Percentiles rank a stretch among this genome's conserved stretches.
Evolutionary conservation across 64 coral and sea anemone genomes (phyloP).

Genomic region (Montipora sp.): DNA sequence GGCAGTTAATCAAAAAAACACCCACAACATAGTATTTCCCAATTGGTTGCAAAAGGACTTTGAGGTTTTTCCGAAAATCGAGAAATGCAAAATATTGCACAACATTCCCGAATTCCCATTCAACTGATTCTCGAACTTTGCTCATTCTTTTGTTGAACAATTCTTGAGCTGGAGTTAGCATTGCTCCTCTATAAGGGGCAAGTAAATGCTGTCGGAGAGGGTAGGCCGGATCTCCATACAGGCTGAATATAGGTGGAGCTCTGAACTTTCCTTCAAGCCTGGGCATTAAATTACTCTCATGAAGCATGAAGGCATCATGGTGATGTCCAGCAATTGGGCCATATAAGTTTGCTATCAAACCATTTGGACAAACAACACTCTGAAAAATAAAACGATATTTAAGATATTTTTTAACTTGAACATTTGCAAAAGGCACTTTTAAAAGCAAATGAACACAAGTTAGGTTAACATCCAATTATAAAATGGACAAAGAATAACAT

Average conservation of each 20-base stretch:
- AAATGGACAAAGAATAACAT: too few species aligned
- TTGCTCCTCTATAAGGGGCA: constrained; percentile 66
- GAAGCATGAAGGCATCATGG: constrained; percentile 81
- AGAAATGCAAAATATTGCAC: constrained; percentile 51
- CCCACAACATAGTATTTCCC: constrained; percentile 59
- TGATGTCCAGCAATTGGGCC: constrained; percentile 66
- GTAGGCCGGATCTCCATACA: constrained; percentile 80
- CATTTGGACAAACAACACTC: constrained; percentile 15
- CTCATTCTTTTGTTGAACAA: constrained; percentile 79
- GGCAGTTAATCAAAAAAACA: constrained; percentile 52
- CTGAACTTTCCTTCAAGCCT: constrained; percentile 77
- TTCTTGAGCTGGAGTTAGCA: constrained; percentile 56
- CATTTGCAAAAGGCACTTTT: too few species aligned
- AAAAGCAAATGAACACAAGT: too few species aligned
- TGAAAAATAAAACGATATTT: too few species aligned
- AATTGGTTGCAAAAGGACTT: constrained; percentile 52
- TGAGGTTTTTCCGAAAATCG: constrained; percentile 47
- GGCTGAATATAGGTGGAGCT: constrained; percentile 57
- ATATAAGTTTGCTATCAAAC: constrained; percentile 68
- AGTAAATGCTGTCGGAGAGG: constrained; percentile 73
- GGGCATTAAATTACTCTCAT: constrained; percentile 67
- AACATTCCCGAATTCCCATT: constrained; percentile 74
- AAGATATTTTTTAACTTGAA: too few species aligned
- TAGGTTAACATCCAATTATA: too few species aligned
- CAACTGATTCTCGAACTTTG: constrained; percentile 73